Conservation (phyloP, 2,888 invertebrate species). For the Ophonus ardosiacus region DNA sequence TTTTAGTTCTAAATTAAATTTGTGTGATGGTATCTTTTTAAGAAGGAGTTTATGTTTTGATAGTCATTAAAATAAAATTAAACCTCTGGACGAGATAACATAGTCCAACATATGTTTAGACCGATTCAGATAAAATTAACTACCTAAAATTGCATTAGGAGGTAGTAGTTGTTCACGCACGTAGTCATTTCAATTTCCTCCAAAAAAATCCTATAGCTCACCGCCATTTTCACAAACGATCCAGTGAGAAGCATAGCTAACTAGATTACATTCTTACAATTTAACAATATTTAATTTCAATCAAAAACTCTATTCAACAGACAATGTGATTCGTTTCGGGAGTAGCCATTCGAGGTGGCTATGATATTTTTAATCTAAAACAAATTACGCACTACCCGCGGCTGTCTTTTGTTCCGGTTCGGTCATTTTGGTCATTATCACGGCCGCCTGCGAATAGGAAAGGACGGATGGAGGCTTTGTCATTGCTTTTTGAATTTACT, state of each 20-base stretch:
- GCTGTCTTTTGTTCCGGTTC: conserved; percentile 63
- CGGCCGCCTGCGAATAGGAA: conserved; percentile 33
- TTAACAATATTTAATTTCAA: conserved; percentile 44
- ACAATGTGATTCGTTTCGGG: conserved; percentile 47
- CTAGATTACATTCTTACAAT: conserved; percentile 33
- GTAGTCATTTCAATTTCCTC: conserved; percentile 30
- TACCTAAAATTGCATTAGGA: conserved; percentile 27
- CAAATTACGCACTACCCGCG: conserved; percentile 64
- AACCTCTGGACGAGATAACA: conserved; percentile 5
- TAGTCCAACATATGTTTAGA: conserved; percentile 2
- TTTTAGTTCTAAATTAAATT: not conserved
- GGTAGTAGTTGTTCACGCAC: conserved; percentile 21
- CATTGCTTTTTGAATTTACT: conserved; percentile 30
- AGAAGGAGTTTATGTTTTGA: conserved; percentile 6
- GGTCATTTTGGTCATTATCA: conserved; percentile 61
- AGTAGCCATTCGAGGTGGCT: conserved; percentile 4
- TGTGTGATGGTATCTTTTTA: not conserved
- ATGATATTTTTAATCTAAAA: conserved; percentile 63
- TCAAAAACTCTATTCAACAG: conserved; percentile 14
- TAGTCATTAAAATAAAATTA: conserved; percentile 49
- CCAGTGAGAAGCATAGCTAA: conserved; percentile 36
- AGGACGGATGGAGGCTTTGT: conserved; percentile 25
- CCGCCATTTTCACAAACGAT: conserved; percentile 46
- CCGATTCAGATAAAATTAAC: conserved; percentile 27
- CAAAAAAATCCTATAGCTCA: conserved; percentile 17